Evolutionary conservation across 2,113 vertebrate genomes (phyloP).

Genomic region (Paralichthys olivaceus): DNA sequence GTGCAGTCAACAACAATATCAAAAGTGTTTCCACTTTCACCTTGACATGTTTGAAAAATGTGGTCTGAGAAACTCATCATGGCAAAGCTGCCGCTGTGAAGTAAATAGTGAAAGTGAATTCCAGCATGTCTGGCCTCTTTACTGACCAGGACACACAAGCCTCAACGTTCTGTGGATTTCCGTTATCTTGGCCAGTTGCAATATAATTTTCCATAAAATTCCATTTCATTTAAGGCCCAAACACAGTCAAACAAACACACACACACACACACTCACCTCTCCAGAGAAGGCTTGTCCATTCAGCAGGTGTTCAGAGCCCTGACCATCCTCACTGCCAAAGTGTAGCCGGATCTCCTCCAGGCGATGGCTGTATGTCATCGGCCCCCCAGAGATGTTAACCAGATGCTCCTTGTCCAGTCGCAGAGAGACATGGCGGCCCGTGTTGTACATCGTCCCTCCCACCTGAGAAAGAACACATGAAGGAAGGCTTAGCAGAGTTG

Average conservation of each 20-base stretch:
- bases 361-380: conserved; percentile 97
- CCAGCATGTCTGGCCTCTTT: background rate
- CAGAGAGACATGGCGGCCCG: conserved; percentile 96
- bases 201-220: background rate
- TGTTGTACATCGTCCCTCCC: conserved; percentile 99
- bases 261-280: conserved; percentile 82
- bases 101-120: background rate
- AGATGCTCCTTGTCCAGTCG: conserved; percentile 96
- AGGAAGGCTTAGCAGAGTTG: background rate
- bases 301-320: conserved; percentile 97
- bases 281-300: conserved; percentile 98
- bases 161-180: background rate
- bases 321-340: conserved; percentile 96
- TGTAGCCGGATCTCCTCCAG: conserved; percentile 97
- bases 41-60: background rate
- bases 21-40: background rate
- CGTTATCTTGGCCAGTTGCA: background rate
- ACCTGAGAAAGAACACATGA: conserved; percentile 81
- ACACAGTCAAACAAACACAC: conserved; percentile 14
- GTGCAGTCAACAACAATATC: background rate
- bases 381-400: conserved; percentile 98
- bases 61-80: background rate
- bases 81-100: background rate
- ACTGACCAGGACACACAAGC: background rate
- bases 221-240: background rate